phyloP scores from a whole-genome alignment of 2,113 vertebrate genomes.

The Spea multiplicata region DNA sequence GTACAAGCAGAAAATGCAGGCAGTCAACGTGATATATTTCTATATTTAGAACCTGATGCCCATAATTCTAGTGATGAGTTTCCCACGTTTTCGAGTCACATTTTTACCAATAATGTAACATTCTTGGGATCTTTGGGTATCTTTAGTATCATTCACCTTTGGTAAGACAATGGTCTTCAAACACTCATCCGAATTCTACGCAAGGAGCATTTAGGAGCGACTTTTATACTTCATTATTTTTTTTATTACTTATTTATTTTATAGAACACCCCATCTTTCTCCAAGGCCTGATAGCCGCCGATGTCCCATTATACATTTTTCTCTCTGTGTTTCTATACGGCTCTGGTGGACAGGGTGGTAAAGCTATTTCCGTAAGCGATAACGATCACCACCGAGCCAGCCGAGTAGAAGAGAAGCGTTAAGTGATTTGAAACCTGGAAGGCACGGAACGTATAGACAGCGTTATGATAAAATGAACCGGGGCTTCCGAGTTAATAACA shows the following conservation, averaged over 20 bases:
- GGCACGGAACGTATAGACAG: neutral
- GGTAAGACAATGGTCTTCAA: too few relatives aligned
- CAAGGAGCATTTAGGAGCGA: too few relatives aligned
- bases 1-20: slow-evolving; percentile 1
- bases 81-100: neutral
- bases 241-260: too few relatives aligned
- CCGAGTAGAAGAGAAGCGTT: neutral
- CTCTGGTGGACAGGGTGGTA: neutral
- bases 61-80: neutral
- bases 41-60: neutral
- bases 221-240: too few relatives aligned
- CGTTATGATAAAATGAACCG: neutral
- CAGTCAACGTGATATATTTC: neutral
- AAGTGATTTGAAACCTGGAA: neutral
- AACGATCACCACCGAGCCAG: neutral
- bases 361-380: neutral
- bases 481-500: neutral
- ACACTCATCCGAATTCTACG: too few relatives aligned
- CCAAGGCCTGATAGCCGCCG: too few relatives aligned
- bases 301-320: too few relatives aligned
- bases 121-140: too few relatives aligned
- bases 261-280: neutral
- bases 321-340: neutral
- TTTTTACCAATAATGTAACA: neutral
- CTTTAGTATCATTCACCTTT: too few relatives aligned